Percentiles rank a stretch among this genome's conserved stretches.
These are phyloP conservation scores for Uromys caudimaculatus DNA, from an alignment of 2,797 vertebrate species.

Conservation along the genomic window DNA sequence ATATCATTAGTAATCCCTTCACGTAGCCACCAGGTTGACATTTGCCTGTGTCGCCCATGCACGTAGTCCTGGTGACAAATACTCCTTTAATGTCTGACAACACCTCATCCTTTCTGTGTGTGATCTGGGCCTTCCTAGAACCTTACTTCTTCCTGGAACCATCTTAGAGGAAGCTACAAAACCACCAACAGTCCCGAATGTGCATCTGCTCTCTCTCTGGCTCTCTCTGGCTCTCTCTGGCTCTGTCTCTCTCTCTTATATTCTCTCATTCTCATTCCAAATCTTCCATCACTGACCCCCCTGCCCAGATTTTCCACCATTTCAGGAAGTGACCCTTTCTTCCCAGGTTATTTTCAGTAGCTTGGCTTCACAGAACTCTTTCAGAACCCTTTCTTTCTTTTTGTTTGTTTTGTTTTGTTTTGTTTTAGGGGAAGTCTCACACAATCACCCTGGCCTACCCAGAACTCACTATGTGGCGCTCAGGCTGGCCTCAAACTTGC, in stretches of 20 bases:
- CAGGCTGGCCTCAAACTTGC: not conserved
- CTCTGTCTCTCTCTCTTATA: not conserved
- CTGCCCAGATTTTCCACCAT: not conserved
- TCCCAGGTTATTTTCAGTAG: not conserved
- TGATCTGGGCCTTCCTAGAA: slow-evolving; percentile 65
- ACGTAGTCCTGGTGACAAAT: slow-evolving; percentile 58
- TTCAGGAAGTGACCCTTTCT: not conserved
- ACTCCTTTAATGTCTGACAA: slow-evolving; percentile 13
- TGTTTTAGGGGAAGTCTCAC: not conserved
- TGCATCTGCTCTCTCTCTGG: not conserved
- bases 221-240: not conserved
- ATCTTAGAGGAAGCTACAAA: slow-evolving; percentile 64
- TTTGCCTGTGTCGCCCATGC: slow-evolving; percentile 44
- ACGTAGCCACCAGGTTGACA: slow-evolving; percentile 32
- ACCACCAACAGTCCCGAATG: slow-evolving; percentile 33
- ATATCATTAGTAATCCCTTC: slow-evolving; percentile 59
- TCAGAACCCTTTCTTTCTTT: not conserved
- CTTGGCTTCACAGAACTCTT: not conserved
- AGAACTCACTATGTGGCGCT: not conserved
- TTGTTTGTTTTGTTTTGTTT: not conserved
- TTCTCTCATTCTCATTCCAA: slow-evolving; percentile 25
- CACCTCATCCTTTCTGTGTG: slow-evolving; percentile 12
- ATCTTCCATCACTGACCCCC: not conserved
- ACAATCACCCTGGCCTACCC: not conserved
- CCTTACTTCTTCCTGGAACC: slow-evolving; percentile 66